phyloP scores from a whole-genome alignment of 2,888 invertebrate species.

The Drosophila fungiperda region DNA sequence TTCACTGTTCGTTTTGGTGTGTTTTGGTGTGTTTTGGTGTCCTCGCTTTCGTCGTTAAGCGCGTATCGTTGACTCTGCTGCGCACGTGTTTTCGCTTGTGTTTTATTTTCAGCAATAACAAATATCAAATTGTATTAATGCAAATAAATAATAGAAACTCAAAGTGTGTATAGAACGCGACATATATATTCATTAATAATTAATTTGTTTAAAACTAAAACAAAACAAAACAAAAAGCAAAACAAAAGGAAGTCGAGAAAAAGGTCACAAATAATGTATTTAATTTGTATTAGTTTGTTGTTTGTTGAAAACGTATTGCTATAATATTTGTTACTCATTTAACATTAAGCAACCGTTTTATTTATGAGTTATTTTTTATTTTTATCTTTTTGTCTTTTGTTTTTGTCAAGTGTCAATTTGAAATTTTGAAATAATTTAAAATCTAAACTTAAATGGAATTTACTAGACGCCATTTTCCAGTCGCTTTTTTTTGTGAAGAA shows the following conservation, averaged over 20 bases:
- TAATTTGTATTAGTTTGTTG: constrained; percentile 78
- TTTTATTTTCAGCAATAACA: constrained; percentile 34
- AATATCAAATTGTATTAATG: constrained; percentile 40
- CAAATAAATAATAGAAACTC: constrained; percentile 30
- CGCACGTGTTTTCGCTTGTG: constrained; percentile 30
- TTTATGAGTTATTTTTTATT: constrained; percentile 12
- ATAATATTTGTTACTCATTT: constrained; percentile 43
- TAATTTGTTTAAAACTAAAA: constrained; percentile 51
- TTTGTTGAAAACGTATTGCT: constrained; percentile 65
- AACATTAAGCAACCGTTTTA: constrained; percentile 22
- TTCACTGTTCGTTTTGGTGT: constrained; percentile 41
- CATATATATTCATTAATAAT: constrained; percentile 29
- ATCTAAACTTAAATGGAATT: constrained; percentile 16
- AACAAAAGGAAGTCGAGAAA: not conserved
- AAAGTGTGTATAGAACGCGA: constrained; percentile 27
- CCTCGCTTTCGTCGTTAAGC: constrained; percentile 50
- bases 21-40: constrained; percentile 47
- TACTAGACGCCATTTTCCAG: constrained; percentile 31
- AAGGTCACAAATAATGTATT: constrained; percentile 74
- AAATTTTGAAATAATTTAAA: constrained; percentile 3
- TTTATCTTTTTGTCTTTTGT: constrained; percentile 8
- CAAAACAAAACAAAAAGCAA: not conserved
- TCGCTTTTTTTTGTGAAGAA: constrained; percentile 2
- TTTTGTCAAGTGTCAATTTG: not conserved
- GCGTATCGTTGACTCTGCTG: constrained; percentile 35